phyloP scores from a whole-genome alignment of 1,140 invertebrate species.

The Eupeodes corollae region DNA sequence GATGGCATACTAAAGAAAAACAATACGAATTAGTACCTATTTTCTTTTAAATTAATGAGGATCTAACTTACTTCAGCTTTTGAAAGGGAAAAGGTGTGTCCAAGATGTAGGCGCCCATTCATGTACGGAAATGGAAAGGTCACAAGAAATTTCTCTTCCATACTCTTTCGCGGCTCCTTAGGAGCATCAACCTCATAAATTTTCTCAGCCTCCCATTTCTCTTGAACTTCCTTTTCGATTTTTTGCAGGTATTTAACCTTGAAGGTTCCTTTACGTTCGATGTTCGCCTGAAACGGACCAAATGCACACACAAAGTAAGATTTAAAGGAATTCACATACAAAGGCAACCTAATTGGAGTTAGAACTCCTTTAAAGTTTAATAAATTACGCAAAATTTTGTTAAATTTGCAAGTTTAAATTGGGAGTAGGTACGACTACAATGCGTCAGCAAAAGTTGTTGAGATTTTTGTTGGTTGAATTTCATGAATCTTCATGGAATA shows the following conservation, averaged over 20 bases:
- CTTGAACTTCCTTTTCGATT: slow-evolving; percentile 76
- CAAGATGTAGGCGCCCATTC: slow-evolving; percentile 96
- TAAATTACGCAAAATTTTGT: too few species aligned
- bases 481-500: too few species aligned
- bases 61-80: slow-evolving; percentile 75
- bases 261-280: slow-evolving; percentile 80
- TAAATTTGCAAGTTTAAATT: too few species aligned
- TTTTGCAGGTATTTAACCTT: slow-evolving; percentile 83
- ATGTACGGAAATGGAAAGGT: slow-evolving; percentile 99
- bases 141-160: slow-evolving; percentile 77
- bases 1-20: slow-evolving; percentile 66
- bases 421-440: too few species aligned
- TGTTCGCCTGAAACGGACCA: slow-evolving; percentile 18
- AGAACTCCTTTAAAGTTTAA: too few species aligned
- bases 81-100: slow-evolving; percentile 93
- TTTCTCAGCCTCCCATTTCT: slow-evolving; percentile 67
- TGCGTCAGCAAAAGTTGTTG: too few species aligned
- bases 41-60: not conserved
- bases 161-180: slow-evolving; percentile 37
- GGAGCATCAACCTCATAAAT: slow-evolving; percentile 76
- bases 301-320: too few species aligned
- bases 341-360: too few species aligned
- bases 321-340: too few species aligned
- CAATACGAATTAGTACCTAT: not conserved
- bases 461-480: too few species aligned